Base-by-base conservation (phyloP, 2,888 invertebrate species). In the Pharmacophagus antenor region DNA sequence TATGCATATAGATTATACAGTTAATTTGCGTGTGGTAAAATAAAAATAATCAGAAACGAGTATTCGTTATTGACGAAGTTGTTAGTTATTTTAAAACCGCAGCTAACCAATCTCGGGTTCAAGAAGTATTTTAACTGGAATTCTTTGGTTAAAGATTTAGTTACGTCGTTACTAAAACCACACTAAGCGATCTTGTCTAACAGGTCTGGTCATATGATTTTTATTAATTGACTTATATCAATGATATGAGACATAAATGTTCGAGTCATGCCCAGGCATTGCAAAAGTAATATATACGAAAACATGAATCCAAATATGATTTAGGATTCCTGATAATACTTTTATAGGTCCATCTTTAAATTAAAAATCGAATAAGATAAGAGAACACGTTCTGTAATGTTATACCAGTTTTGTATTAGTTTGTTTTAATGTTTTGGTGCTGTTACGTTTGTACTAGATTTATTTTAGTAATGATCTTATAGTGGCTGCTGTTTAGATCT, bases 151-250 rank as follows among this genome's bases (percentile, higher is more conserved):
- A 20, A 44, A 44, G 17, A 44, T 44, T 44, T 20, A 44, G 7
- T 53, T 41, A 42, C 41, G 17, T 17, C 42, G 23, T 42, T 10
- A 12, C 31, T 5, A 37, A 37, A 37, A 37, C 37, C 37, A 37
- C 37, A 37, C n/a, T 5, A 6, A 21, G 51, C 72, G 68, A 70
- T 74, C 75, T 70, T 64, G 84, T 82, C 73, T 63, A 70, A 82
- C 84, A 73, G 76, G 85, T 82, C 76, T 73, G n/a, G 37, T 37
- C 3, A 37, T 37, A 3, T 37, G 37, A 37, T n/a, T 37, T 37
- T 37, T n/a, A n/a, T n/a, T 37, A 37, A n/a, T 37, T 31, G 31
- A 10, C 1, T 10, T 31, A 15, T n/a, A 37, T n/a, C 37, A 37
- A 37, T 15, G 37, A 37, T 37, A 2, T 37, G n/a, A 6, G n/a